Evolutionary conservation across 1,140 invertebrate genomes (phyloP).

Genomic region (Drosophila arizonae): DNA sequence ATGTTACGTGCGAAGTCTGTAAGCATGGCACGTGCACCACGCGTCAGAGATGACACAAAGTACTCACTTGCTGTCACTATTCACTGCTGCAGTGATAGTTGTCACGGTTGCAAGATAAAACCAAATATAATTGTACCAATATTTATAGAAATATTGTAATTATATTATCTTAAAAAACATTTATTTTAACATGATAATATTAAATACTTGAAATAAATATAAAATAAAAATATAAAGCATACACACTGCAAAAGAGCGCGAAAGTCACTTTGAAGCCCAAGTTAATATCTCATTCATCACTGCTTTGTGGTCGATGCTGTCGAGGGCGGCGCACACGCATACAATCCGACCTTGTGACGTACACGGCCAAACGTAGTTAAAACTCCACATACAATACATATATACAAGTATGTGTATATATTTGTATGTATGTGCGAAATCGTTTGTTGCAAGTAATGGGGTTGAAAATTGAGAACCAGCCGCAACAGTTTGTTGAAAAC

Average conservation of each 20-base stretch:
- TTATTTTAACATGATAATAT: neutral
- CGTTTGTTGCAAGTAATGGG: slow-evolving; percentile 30
- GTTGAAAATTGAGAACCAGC: slow-evolving; percentile 16
- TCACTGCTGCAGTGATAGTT: neutral
- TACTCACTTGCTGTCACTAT: neutral
- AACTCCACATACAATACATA: neutral
- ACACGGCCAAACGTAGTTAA: slow-evolving; percentile 13
- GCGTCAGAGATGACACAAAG: slow-evolving; percentile 21
- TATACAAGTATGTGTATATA: neutral
- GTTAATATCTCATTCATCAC: neutral
- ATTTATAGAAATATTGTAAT: neutral
- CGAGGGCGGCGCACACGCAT: slow-evolving; percentile 37
- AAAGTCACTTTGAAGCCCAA: neutral
- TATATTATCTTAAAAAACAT: neutral
- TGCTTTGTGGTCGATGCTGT: slow-evolving; percentile 17
- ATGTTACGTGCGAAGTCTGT: slow-evolving; percentile 59
- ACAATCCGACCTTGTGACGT: slow-evolving; percentile 57
- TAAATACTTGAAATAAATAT: neutral
- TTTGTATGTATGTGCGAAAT: neutral
- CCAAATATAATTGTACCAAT: neutral
- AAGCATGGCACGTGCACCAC: slow-evolving; percentile 63
- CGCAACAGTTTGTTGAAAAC: slow-evolving; percentile 27
- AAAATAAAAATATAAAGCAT: neutral
- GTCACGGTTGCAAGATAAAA: neutral
- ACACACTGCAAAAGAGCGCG: neutral